Percentiles rank a stretch among this genome's conserved stretches.
phyloP scores from a whole-genome alignment of 2,113 vertebrate genomes.

The Tautogolabrus adspersus region DNA sequence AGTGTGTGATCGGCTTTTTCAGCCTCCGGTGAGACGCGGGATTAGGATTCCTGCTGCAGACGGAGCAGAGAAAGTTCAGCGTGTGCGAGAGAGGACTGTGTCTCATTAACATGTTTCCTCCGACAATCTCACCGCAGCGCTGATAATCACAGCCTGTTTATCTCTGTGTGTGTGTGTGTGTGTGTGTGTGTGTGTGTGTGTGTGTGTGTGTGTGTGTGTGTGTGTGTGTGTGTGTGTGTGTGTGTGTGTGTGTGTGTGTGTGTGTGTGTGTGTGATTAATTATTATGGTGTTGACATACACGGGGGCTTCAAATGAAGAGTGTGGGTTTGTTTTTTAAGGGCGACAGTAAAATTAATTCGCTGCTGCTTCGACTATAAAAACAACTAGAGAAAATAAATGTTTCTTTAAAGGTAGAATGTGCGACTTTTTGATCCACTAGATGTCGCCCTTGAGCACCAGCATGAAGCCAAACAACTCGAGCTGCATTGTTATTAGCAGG shows the following conservation, averaged over 20 bases:
- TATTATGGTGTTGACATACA: not conserved
- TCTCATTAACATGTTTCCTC: slow-evolving; percentile 3
- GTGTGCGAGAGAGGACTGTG: not conserved
- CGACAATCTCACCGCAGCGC: not conserved
- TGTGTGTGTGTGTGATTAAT: not conserved
- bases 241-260: not conserved
- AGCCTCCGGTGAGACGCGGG: not conserved
- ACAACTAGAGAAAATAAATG: not conserved
- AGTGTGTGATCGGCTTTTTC: slow-evolving; percentile 17
- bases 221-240: too few species aligned
- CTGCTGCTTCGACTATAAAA: not conserved
- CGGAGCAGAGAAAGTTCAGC: not conserved
- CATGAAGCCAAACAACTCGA: too few species aligned
- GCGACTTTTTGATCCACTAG: too few species aligned
- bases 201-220: too few species aligned
- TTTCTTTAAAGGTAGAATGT: too few species aligned
- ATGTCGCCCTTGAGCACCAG: too few species aligned
- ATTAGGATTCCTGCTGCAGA: slow-evolving; percentile 4
- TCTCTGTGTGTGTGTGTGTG: too few species aligned
- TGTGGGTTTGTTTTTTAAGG: not conserved
- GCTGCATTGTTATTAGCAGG: too few species aligned
- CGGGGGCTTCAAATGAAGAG: too few species aligned
- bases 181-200: too few species aligned
- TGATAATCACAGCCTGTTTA: not conserved
- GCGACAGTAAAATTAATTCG: not conserved